These are phyloP conservation scores for Lutjanus erythropterus DNA, from an alignment of 2,113 vertebrate species.

Conservation along the genomic window DNA sequence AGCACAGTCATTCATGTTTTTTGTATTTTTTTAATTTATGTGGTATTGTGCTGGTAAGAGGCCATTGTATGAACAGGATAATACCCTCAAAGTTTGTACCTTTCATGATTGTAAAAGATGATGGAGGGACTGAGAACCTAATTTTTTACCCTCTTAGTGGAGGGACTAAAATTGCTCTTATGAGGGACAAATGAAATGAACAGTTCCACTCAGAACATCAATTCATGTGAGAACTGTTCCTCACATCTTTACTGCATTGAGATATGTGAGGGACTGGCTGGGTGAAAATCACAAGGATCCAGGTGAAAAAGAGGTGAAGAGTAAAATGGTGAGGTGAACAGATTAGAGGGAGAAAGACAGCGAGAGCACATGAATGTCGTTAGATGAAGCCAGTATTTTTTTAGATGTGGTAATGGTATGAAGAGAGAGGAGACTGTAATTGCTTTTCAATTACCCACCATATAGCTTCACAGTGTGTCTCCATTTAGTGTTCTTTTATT, in stretches of 20 bases:
- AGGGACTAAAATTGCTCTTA: neutral
- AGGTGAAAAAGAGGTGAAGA: neutral
- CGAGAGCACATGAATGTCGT: neutral
- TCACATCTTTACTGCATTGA: neutral
- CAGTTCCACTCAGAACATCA: neutral
- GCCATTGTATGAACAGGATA: too few relatives aligned
- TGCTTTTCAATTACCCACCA: conserved; percentile 70
- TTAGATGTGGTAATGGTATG: conserved; percentile 8
- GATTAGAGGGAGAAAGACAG: neutral
- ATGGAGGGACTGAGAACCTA: neutral
- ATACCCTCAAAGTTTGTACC: neutral
- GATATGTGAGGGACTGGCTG: neutral
- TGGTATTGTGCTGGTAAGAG: too few relatives aligned
- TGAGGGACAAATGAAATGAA: neutral
- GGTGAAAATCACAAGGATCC: neutral
- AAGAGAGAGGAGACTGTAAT: conserved; percentile 44
- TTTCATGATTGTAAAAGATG: neutral
- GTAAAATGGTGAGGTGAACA: neutral
- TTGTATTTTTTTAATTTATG: too few relatives aligned
- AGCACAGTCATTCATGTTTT: too few relatives aligned
- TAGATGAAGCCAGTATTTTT: neutral
- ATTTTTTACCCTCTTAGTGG: too few relatives aligned
- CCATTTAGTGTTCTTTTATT: conserved; percentile 58
- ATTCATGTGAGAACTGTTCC: neutral
- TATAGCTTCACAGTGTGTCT: conserved; percentile 47